These are phyloP conservation scores for Larimichthys polyactis DNA, from an alignment of 2,113 vertebrate species.

Conservation along the genomic window DNA sequence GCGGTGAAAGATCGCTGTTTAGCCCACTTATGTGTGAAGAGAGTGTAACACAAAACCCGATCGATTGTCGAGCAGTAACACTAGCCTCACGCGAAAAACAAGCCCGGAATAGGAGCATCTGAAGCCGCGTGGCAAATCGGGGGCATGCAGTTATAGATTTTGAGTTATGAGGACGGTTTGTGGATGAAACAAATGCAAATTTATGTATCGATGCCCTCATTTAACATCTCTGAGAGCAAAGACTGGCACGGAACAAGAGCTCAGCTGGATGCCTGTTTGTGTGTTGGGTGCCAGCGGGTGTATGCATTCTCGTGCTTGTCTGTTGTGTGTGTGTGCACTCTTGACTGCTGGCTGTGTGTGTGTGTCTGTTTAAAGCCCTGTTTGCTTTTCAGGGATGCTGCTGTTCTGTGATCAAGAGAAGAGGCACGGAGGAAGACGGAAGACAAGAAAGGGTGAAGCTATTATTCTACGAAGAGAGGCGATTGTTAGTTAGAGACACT, in stretches of 20 bases:
- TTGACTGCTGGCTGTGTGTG: not conserved
- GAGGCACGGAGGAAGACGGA: conserved; percentile 34
- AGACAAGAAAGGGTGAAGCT: conserved; percentile 27
- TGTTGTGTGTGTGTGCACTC: not conserved
- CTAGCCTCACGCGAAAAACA: conserved; percentile 27
- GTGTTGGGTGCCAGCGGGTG: conserved; percentile 7
- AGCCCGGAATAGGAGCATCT: conserved; percentile 49
- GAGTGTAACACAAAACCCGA: conserved; percentile 24
- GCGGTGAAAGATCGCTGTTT: conserved; percentile 15
- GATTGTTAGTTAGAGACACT: conserved; percentile 43
- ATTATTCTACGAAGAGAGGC: conserved; percentile 43
- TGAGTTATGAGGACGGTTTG: conserved; percentile 45
- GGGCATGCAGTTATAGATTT: conserved; percentile 52
- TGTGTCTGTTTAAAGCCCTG: conserved; percentile 39
- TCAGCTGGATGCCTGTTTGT: conserved; percentile 46
- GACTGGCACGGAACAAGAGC: conserved; percentile 49
- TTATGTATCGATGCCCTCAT: conserved; percentile 73
- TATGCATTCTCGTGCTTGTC: not conserved
- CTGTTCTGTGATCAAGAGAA: conserved; percentile 68
- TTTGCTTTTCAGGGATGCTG: conserved; percentile 67
- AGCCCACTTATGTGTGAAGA: conserved; percentile 36
- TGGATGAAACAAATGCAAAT: conserved; percentile 76
- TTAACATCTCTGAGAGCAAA: conserved; percentile 67
- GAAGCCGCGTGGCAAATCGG: conserved; percentile 54
- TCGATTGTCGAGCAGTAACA: conserved; percentile 23